Base-by-base conservation (phyloP, 2,888 invertebrate species). In the Biston stratarius region DNA sequence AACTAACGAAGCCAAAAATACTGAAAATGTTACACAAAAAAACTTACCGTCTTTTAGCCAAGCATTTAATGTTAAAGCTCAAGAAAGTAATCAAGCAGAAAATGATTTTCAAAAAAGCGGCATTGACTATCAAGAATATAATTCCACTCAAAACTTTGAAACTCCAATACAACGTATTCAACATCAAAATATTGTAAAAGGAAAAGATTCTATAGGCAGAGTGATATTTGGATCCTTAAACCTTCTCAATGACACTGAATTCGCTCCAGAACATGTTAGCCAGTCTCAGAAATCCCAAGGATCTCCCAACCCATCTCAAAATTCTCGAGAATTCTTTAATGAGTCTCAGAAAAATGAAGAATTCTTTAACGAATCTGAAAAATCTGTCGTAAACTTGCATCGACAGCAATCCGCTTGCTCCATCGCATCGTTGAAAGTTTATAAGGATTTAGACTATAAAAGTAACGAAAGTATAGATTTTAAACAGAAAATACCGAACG, bases 361-460 rank as follows among this genome's bases (percentile, higher is more conserved):
- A 52, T 6, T 38, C 38, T n/a, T 42, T 10, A 15, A 47, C 8
- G 15, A 9, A 10, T 47, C 47, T 15, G 15, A 47, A 47, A 49
- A 33, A 3, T 24, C 24, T 33, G 11, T 33, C 33, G 33, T 74
- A 57, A 71, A 67, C n/a, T 45, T 83, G 9, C 78, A 75, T 40
- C 76, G 77, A 6, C 72, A 81, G 1, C 75, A 77, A 49, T 91
- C 91, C 0, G 63, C 76, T 34, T 78, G 77, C 24, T 90, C 92
- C 0, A 83, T 90, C 0, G 66, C 69, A 0, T 86, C 90, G 0
- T 72, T 90, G 15, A 82, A 87, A 68, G 84, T 83, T 0, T 92
- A 90, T 55, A 90, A 86, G 75, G 85, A 92, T 69, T 73, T 92
- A 42, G 92, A 92, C 51, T 64, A 68, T 6, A 84, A 85, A 59